phyloP scores from a whole-genome alignment of 2,113 vertebrate species.

The Mobula birostris region DNA sequence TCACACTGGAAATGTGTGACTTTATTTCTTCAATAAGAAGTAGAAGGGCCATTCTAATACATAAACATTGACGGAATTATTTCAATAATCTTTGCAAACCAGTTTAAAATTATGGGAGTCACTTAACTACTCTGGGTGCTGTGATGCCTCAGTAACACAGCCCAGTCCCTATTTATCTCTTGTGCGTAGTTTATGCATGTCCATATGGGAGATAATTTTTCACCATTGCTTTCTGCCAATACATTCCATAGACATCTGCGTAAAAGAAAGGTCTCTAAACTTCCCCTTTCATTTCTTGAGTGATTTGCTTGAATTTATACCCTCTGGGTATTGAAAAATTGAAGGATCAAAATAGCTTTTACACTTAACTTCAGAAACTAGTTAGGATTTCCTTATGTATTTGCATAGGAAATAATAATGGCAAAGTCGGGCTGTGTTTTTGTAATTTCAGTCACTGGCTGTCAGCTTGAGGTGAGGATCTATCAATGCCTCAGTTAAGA shows the following conservation, averaged over 20 bases:
- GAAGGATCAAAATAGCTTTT: not conserved
- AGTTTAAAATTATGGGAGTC: not conserved
- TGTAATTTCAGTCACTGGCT: not conserved
- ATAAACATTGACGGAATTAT: not conserved
- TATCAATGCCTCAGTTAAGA: not conserved
- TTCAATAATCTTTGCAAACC: not conserved
- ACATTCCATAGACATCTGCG: not conserved
- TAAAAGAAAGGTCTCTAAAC: not conserved
- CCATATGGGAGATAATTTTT: not conserved
- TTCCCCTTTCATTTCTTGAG: not conserved
- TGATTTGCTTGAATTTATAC: not conserved
- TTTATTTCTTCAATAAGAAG: conserved; percentile 10
- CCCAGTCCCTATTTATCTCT: not conserved
- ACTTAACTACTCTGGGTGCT: not conserved
- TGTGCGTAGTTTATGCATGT: not conserved
- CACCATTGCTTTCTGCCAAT: not conserved
- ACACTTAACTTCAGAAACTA: not conserved
- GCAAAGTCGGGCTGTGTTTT: not conserved
- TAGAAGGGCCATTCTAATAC: not conserved
- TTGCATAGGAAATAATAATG: not conserved
- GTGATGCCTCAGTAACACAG: not conserved
- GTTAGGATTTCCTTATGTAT: not conserved
- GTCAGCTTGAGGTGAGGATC: not conserved
- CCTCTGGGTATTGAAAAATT: no score
- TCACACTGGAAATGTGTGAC: not conserved